A percentile compares a stretch with the other conserved stretches of the same genome.
Evolutionary conservation across 2,113 vertebrate genomes (phyloP).

Genomic region (Hoplias malabaricus): DNA sequence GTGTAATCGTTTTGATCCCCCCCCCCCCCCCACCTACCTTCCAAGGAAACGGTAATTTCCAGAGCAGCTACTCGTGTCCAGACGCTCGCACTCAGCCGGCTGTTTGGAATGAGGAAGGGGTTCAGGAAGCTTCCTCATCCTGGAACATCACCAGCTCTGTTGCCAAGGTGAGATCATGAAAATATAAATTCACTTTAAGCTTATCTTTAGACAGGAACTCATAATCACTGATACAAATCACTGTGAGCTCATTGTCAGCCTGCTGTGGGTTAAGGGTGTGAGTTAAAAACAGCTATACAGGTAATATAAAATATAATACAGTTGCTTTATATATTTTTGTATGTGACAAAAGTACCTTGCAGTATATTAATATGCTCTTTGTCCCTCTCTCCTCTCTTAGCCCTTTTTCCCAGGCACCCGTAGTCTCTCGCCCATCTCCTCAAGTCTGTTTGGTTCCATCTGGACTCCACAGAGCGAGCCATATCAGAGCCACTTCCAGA

Average conservation of each 20-base stretch:
- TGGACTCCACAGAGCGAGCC: constrained; percentile 94
- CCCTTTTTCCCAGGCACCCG: constrained; percentile 94
- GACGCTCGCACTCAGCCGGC: constrained; percentile 62
- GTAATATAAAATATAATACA: too few species aligned
- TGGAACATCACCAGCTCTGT: constrained; percentile 74
- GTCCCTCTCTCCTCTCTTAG: constrained; percentile 61
- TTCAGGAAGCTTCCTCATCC: constrained; percentile 63
- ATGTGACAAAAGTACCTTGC: too few species aligned
- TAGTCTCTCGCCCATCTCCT: constrained; percentile 98
- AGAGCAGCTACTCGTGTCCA: constrained; percentile 59
- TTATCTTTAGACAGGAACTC: too few species aligned
- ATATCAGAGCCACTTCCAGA: constrained; percentile 86
- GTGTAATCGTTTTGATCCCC: too few species aligned
- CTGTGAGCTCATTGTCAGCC: too few species aligned
- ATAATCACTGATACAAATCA: too few species aligned
- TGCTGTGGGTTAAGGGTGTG: too few species aligned
- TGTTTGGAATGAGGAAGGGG: constrained; percentile 71
- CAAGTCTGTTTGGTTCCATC: constrained; percentile 97
- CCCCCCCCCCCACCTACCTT: too few species aligned
- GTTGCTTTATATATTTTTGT: too few species aligned
- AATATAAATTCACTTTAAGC: too few species aligned
- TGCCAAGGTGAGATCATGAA: constrained; percentile 74
- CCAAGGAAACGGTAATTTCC: constrained; percentile 68
- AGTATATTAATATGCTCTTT: too few species aligned
- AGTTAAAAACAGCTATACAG: too few species aligned